Percentiles rank a stretch among this genome's conserved stretches.
Conservation (phyloP, 2,113 vertebrate genomes). For the Illadopsis cleaveri region DNA sequence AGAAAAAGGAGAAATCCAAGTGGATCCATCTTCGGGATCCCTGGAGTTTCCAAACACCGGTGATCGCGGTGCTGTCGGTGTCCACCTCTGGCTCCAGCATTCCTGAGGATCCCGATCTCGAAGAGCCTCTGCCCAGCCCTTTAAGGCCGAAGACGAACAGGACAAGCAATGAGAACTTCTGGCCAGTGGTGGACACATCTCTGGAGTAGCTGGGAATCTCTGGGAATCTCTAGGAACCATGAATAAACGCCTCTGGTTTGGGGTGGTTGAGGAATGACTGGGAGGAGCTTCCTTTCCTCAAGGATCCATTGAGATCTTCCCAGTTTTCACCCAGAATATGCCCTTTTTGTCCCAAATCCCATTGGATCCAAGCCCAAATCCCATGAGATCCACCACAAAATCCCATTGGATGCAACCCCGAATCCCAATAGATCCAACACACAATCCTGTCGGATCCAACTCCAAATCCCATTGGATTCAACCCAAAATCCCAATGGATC, state of each 20-base stretch:
- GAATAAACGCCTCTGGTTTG: background rate
- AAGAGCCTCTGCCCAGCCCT: background rate
- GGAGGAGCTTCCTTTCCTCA: background rate
- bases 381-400: background rate
- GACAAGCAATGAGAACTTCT: background rate
- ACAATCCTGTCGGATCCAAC: background rate
- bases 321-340: background rate
- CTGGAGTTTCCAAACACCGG: background rate
- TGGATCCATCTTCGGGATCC: fast-evolving
- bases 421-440: background rate
- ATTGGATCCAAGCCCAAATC: background rate
- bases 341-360: background rate
- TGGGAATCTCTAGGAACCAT: background rate
- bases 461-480: background rate
- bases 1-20: background rate
- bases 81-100: background rate
- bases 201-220: background rate
- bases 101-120: background rate
- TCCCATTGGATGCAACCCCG: background rate
- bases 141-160: fast-evolving
- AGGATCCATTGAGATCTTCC: background rate
- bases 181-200: background rate
- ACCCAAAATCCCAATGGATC: background rate
- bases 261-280: background rate
- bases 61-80: fast-evolving